Base-by-base conservation (phyloP, 1,140 invertebrate genomes). In the Potamilus streckersoni region DNA sequence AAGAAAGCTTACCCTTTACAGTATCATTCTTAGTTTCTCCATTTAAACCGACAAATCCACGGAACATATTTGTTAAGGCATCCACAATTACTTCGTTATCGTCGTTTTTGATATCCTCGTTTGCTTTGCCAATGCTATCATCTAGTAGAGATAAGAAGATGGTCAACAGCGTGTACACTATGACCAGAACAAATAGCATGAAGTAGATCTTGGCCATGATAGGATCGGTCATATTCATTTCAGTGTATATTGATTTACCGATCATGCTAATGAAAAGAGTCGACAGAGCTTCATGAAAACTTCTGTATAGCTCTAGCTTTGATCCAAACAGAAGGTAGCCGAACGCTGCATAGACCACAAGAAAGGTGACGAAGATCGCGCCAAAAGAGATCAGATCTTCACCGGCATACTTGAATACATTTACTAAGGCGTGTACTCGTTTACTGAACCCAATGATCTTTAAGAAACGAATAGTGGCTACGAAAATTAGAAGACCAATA, bases 121-220 rank as follows among this genome's bases (percentile, higher is more conserved):
- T 31, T 20, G 66, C 74, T 11, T 14, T 60, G 58, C 71, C 74
- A 38, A 76, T 76, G 31, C 74, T 76, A 31, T 62, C 55, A n/a
- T 69, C 68, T 68, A 95, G 94, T 71, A 95, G 95, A 57, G 94
- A 94, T 82, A 95, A 84, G 83, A 95, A 95, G 93, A 95, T 95
- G 82, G 95, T 95, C 90, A 95, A 84, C 55, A 95, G 84, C 70
- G 95, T 93, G 82, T 95, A 95, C 86, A 94, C 94, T 3, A 95
- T 93, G 72, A 95, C 92, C 82, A 95, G 92, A 27, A 95, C 93
- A 77, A 93, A 95, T 3, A 91, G 90, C 0, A 95, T 79, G 85
- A 95, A 95, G 86, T 93, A 95, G 27, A 94, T 92, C 13, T 94
- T 94, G 11, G 94, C 94, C 38, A 95, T 84, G 62, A 76, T 56